Evolutionary conservation across 2,797 vertebrate species (phyloP), one percentile per base, ranked within the genome.

Genomic region (Macroramphosus scolopax): DNA sequence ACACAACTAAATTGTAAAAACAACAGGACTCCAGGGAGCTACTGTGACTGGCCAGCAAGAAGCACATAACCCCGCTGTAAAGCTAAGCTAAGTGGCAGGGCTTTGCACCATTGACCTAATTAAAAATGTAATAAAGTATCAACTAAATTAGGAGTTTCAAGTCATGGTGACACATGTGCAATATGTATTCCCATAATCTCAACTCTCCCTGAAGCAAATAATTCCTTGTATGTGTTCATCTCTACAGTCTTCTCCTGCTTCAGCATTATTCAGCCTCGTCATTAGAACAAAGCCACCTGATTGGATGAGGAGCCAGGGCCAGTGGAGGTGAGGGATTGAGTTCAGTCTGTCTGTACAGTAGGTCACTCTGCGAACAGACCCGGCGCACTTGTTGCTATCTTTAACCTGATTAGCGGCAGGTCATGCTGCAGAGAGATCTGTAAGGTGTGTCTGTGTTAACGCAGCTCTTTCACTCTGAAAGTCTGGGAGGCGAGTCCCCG

Each of bases 351-450:
- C 75, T 81, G 75, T 17, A 75, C 81, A 74, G 35, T 63, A 13
- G 77, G 77, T 81, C 78, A 65, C 8, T 26, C 64, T 51, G 38
- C 3, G 31, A 73, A 75, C 78, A 75, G 52, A 44, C 13, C 18
- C 17, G 18, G 50, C 52, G 71, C 53, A 66, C 63, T 57, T 58
- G 50, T 30, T 63, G 54, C 78, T 73, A 56, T 76, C 62, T 81
- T 83, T 81, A 84, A 69, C 57, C 70, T 65, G 80, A 82, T 84
- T 73, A 85, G 51, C 60, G 44, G 31, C 57, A 40, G 42, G 43
- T 68, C 53, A 31, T 24, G 54, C 17, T 48, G 31, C 17, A 31
- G 15, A 14, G 22, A 36, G 42, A 40, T 37, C 30, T 10, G 37
- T 10, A 2, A n/a, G 12, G 14, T 42, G 47, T 12, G 39, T 28